Conservation (phyloP, 2,888 invertebrate genomes). For the Notocelia uddmanniana region DNA sequence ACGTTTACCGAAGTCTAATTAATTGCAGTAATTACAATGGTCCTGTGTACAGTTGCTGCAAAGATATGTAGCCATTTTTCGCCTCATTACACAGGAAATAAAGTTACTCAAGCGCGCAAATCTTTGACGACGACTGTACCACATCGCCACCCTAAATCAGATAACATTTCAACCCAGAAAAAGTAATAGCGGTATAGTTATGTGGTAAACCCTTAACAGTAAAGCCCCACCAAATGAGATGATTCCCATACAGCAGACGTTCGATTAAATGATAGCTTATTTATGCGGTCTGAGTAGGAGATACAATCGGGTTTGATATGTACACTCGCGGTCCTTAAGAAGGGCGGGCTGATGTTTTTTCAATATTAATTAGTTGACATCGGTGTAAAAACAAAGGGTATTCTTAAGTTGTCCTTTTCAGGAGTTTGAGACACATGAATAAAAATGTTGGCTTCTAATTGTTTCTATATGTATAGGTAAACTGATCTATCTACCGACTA, state of each 20-base stretch:
- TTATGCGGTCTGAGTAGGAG: constrained; percentile 28
- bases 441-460: too few species aligned
- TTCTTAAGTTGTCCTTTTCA: too few species aligned
- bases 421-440: too few species aligned
- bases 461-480: too few species aligned
- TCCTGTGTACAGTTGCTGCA: not conserved
- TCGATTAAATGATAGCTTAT: constrained; percentile 28
- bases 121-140: not conserved
- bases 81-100: not conserved
- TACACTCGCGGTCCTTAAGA: not conserved
- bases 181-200: not conserved
- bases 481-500: too few species aligned
- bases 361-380: not conserved
- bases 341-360: not conserved
- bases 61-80: not conserved
- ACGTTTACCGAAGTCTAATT: too few species aligned
- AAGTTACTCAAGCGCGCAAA: not conserved
- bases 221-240: constrained; percentile 27
- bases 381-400: not conserved
- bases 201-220: constrained; percentile 9
- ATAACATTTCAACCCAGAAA: not conserved
- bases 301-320: constrained; percentile 21
- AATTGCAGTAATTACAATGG: too few species aligned
- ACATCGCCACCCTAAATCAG: not conserved
- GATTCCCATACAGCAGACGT: constrained; percentile 41